Evolutionary conservation across 2,888 invertebrate genomes (phyloP).

Genomic region (Tanytarsus gracilentus): DNA sequence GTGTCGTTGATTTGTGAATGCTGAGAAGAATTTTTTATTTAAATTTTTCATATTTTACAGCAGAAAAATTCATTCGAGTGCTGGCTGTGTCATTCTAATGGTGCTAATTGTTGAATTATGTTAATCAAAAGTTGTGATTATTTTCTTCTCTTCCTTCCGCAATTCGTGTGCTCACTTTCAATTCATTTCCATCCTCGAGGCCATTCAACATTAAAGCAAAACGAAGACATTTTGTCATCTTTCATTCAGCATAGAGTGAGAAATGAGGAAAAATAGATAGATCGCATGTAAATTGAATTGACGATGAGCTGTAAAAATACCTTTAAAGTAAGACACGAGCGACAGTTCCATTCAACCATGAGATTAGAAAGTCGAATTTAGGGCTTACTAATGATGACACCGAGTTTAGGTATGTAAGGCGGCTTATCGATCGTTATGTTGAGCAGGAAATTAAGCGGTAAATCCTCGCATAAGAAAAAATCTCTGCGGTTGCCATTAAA

Average conservation of each 20-base stretch:
- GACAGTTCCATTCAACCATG: too few species aligned
- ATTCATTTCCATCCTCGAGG: not conserved
- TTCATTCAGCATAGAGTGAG: not conserved
- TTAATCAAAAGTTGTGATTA: constrained; percentile 24
- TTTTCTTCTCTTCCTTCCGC: not conserved
- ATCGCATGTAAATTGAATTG: constrained; percentile 4
- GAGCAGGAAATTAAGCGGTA: too few species aligned
- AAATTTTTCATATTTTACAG: not conserved
- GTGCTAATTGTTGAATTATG: constrained; percentile 25
- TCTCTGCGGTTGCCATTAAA: too few species aligned
- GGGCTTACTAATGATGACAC: too few species aligned
- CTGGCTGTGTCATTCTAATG: constrained; percentile 11
- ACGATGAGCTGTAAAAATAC: not conserved
- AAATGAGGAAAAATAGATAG: not conserved
- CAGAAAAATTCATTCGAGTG: not conserved
- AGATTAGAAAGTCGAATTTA: too few species aligned
- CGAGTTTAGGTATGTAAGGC: too few species aligned
- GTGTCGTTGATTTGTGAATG: constrained; percentile 15
- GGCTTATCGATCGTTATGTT: too few species aligned
- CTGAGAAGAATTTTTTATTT: not conserved
- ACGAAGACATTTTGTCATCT: not conserved
- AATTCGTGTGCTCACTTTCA: not conserved
- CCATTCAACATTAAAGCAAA: not conserved
- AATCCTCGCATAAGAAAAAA: too few species aligned
- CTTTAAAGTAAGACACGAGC: too few species aligned